A percentile compares a stretch with the other conserved stretches of the same genome.
Conservation (phyloP, 2,797 vertebrate genomes). For the Cirrhinus mrigala region DNA sequence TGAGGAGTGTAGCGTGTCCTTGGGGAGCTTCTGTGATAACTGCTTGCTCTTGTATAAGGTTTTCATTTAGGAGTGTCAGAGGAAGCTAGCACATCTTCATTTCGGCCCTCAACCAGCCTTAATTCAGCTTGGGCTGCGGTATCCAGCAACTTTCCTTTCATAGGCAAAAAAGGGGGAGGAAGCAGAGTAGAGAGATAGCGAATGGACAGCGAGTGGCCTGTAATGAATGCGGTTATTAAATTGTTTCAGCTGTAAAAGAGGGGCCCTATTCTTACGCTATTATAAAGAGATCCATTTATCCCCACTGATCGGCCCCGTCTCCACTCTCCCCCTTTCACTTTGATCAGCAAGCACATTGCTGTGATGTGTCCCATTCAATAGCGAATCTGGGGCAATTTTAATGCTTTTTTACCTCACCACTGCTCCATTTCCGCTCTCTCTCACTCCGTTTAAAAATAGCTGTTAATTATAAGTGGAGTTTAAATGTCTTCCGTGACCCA, state of each 20-base stretch:
- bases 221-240: constrained; percentile 99
- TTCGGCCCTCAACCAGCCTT: constrained; percentile 83
- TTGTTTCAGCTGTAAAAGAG: constrained; percentile 99
- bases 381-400: constrained; percentile 99
- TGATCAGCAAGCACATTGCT: constrained; percentile 99
- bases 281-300: constrained; percentile 99
- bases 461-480: constrained; percentile 99
- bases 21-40: constrained; percentile 92
- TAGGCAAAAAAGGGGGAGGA: constrained; percentile 64
- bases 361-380: constrained; percentile 99
- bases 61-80: constrained; percentile 96
- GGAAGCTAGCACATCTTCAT: constrained; percentile 94
- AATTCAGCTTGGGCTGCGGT: constrained; percentile 72
- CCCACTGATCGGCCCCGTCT: constrained; percentile 97
- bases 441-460: constrained; percentile 99
- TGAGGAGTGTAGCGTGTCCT: constrained; percentile 78
- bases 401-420: constrained; percentile 99
- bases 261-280: constrained; percentile 94
- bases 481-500: constrained; percentile 99
- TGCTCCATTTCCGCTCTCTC: constrained; percentile 99
- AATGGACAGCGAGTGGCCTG: constrained; percentile 86
- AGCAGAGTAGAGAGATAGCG: constrained; percentile 59
- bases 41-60: constrained; percentile 91
- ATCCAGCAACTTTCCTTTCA: constrained; percentile 53
- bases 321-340: constrained; percentile 93